phyloP scores from a whole-genome alignment of 2,113 vertebrate species.

The Erinaceus europaeus region DNA sequence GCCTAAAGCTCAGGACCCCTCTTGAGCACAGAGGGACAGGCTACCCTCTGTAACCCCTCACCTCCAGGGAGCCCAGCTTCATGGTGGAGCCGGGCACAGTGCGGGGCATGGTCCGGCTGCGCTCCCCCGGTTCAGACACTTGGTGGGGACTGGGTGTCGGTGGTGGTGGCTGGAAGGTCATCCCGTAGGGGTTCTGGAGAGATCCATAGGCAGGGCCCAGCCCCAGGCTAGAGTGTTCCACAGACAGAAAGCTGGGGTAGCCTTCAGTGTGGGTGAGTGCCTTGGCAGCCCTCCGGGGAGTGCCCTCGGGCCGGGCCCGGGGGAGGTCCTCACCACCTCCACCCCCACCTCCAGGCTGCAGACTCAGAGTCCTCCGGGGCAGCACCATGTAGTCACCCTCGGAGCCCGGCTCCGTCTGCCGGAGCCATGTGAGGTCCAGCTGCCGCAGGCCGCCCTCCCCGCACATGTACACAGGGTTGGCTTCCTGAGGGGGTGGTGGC shows the following conservation, averaged over 20 bases:
- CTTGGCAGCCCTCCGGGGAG: slow-evolving; percentile 85
- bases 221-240: slow-evolving; percentile 91
- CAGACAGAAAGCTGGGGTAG: slow-evolving; percentile 91
- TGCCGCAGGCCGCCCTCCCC: slow-evolving; percentile 91
- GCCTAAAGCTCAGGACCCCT: neutral
- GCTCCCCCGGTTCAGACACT: slow-evolving; percentile 92
- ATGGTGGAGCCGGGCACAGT: slow-evolving; percentile 93
- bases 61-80: slow-evolving; percentile 97
- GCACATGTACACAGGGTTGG: slow-evolving; percentile 94
- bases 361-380: slow-evolving; percentile 92
- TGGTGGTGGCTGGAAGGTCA: slow-evolving; percentile 95
- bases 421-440: slow-evolving; percentile 89
- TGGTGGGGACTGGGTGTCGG: slow-evolving; percentile 86
- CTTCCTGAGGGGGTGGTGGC: slow-evolving; percentile 87
- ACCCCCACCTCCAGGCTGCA: slow-evolving; percentile 89
- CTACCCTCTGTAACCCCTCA: slow-evolving; percentile 79
- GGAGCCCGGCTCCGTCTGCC: slow-evolving; percentile 81
- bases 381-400: slow-evolving; percentile 99
- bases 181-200: slow-evolving; percentile 91
- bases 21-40: neutral
- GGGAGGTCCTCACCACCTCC: slow-evolving; percentile 86
- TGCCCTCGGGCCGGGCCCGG: slow-evolving; percentile 89
- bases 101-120: slow-evolving; percentile 97
- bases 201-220: slow-evolving; percentile 91
- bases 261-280: slow-evolving; percentile 85